Evolutionary conservation across 1,140 invertebrate genomes (phyloP).

Genomic region (Holotrichia oblita): DNA sequence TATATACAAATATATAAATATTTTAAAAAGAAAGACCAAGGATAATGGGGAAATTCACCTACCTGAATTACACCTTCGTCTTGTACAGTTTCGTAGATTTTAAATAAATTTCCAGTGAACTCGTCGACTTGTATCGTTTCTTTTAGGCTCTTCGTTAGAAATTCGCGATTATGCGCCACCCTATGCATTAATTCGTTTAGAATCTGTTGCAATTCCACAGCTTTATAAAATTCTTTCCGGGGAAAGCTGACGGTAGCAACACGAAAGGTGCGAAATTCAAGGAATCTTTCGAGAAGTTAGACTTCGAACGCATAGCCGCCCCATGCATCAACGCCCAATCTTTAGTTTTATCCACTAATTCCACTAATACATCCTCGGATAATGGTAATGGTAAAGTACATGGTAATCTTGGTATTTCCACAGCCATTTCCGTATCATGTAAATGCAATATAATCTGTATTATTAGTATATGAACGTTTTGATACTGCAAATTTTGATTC

Average conservation of each 20-base stretch:
- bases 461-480: neutral
- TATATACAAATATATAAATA: neutral
- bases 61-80: slow-evolving; percentile 84
- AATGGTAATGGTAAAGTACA: slow-evolving; percentile 69
- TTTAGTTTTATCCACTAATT: slow-evolving; percentile 77
- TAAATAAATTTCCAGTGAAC: slow-evolving; percentile 84
- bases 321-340: slow-evolving; percentile 88
- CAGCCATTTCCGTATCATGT: neutral
- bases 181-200: slow-evolving; percentile 90
- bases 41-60: slow-evolving; percentile 49
- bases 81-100: slow-evolving; percentile 83
- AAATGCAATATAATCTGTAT: neutral
- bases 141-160: slow-evolving; percentile 76
- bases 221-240: slow-evolving; percentile 78
- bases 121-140: slow-evolving; percentile 90
- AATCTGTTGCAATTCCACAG: slow-evolving; percentile 68
- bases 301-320: slow-evolving; percentile 78
- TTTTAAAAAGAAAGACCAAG: neutral
- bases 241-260: slow-evolving; percentile 85
- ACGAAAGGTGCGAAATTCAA: slow-evolving; percentile 85
- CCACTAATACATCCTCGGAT: slow-evolving; percentile 67
- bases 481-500: neutral
- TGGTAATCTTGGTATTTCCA: slow-evolving; percentile 44
- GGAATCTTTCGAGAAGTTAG: slow-evolving; percentile 72
- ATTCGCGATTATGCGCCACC: slow-evolving; percentile 86